Base-by-base conservation (phyloP, 2,797 vertebrate species). In the Australoheros facetus region DNA sequence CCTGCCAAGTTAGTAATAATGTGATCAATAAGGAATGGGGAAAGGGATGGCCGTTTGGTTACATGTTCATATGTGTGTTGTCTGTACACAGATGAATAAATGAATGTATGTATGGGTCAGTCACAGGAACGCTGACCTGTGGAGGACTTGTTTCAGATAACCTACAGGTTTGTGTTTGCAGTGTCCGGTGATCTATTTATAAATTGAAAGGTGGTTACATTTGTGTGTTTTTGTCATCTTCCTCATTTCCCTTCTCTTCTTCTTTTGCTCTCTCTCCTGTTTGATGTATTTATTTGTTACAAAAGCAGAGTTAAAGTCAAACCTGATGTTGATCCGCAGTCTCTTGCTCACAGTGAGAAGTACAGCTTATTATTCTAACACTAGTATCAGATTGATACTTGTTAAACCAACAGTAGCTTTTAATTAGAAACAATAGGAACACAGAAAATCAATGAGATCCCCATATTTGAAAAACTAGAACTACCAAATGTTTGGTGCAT, bases 1-100 rank as follows among this genome's bases (percentile, higher is more conserved):
- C 10, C 71, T 45, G 60, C 59, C 54, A 81, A 86, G 85, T 88
- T 86, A 86, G 90, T 84, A 77, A 81, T 71, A 19, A 79, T 73
- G 66, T 5, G 30, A 56, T 88, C 70, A 0, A 78, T 80, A 53
- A 23, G 74, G 84, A 81, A 80, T 74, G 60, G 71, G 53, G 32
- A 53, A n/a, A 80, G 62, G 37, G 39, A 56, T 7, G 34, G 26
- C 0, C 0, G 6, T 26, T 69, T 7, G 37, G 14, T 11, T 5
- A 48, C 62, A 28, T 45, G 0, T 23, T 2, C 9, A 3, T 10
- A 48, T 69, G 42, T 42, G 0, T 53, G 30, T 28, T 30, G 34
- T 55, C 13, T 57, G 21, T 32, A 28, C 30, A 34, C 45, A 5
- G 13, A 10, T 8, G 17, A 51, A 42, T 69, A 16, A 45, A 19